These are phyloP conservation scores for Coptotermes formosanus DNA, from an alignment of 1,140 invertebrate species.

Conservation along the genomic window DNA sequence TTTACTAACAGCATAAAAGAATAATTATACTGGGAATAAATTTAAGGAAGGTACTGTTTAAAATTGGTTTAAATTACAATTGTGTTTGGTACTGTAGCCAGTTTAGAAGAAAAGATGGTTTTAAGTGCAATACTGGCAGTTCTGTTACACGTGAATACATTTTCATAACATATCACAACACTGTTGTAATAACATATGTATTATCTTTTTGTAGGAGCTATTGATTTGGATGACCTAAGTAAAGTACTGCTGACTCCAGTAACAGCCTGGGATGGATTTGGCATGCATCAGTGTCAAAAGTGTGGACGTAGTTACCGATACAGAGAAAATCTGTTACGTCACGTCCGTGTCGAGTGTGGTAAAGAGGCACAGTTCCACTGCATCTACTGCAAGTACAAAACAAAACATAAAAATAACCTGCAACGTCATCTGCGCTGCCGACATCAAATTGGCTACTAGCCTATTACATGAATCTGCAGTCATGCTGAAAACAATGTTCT, in stretches of 20 bases:
- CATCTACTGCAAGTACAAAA: slow-evolving; percentile 37
- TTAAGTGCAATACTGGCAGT: too few relatives aligned
- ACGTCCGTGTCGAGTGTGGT: slow-evolving; percentile 56
- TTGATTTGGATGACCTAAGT: slow-evolving; percentile 19
- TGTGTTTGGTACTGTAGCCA: too few relatives aligned
- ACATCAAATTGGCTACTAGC: background rate
- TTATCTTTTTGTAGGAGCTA: background rate
- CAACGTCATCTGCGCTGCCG: slow-evolving; percentile 39
- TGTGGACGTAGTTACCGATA: slow-evolving; percentile 55
- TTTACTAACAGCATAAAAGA: too few relatives aligned
- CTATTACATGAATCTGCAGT: background rate
- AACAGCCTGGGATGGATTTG: background rate
- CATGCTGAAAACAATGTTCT: too few relatives aligned
- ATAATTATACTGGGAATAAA: too few relatives aligned
- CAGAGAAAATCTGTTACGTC: slow-evolving; percentile 51
- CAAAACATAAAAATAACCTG: slow-evolving; percentile 46
- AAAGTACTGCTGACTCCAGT: background rate
- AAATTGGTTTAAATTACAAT: too few relatives aligned
- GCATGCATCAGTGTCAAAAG: slow-evolving; percentile 13
- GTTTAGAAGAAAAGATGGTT: too few relatives aligned
- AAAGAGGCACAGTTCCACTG: slow-evolving; percentile 55
- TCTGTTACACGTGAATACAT: too few relatives aligned
- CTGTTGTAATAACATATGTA: background rate
- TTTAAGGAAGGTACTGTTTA: too few relatives aligned
- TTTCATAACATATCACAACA: background rate